Evolutionary conservation across 2,888 invertebrate genomes (phyloP), one percentile per base, ranked within the genome.

Genomic region (Panorpa germanica): DNA sequence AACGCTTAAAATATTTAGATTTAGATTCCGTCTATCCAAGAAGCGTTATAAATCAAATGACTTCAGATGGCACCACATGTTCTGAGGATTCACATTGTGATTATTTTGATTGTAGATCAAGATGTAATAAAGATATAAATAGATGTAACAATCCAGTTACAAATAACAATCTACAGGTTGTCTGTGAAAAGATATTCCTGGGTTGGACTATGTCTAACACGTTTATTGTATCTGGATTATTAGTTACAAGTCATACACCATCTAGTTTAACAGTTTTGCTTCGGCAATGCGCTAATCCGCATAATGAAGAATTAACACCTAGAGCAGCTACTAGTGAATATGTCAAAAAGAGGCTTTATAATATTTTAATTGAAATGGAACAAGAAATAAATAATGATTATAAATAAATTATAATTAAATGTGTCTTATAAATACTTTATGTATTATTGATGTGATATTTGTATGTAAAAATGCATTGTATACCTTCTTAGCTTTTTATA

Each of bases 151-250:
- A 52, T 25, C 52, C 57, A 2, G 61, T 72, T 3, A 53, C 55
- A 4, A 72, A 72, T 44, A 68, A 69, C 43, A 75, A 75, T 47
- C 47, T 73, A 36, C 67, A 76, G 60, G 63, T 72, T 20, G 57
- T 70, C 15, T 71, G 70, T 42, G 69, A 70, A 42, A 67, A 65
- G 39, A 62, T 70, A 39, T 70, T 70, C 45, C 52, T 70, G 19
- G 70, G 69, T 1, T 69, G 68, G 69, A 56, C 63, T 15, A 53
- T 66, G 43, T 64, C 67, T 2, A 67, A 65, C 20, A 59, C 60
- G 20, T 50, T 70, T 23, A 58, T 69, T 40, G 57, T 69, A 34
- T 68, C 70, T 10, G 70, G 70, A 2, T 43, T 70, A 32, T 46
- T 70, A 14, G 59, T 69, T 53, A 65, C 68, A 1, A 56, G 62